phyloP scores from a whole-genome alignment of 2,113 vertebrate species.

The Phocoena sinus region DNA sequence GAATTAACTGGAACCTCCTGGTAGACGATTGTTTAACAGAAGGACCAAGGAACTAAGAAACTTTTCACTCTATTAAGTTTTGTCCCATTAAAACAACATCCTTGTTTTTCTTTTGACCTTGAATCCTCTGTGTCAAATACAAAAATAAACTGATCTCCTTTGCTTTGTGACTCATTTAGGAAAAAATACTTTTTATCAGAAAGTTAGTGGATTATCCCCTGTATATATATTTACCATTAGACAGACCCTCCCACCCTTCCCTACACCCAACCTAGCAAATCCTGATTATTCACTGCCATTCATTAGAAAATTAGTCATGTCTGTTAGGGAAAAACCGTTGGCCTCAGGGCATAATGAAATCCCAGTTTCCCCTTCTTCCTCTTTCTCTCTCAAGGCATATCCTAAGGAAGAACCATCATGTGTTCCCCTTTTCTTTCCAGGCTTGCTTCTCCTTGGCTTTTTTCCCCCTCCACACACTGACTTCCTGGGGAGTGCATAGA shows the following conservation, averaged over 20 bases:
- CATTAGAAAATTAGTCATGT: slow-evolving; percentile 12
- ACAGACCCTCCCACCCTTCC: neutral
- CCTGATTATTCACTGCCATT: neutral
- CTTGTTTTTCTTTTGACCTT: neutral
- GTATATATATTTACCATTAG: neutral
- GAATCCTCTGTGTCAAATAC: neutral
- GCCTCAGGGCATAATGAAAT: slow-evolving; percentile 9
- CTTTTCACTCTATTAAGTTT: neutral
- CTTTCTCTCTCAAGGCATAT: neutral
- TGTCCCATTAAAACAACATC: neutral
- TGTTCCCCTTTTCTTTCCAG: neutral
- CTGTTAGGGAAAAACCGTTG: neutral
- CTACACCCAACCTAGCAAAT: neutral
- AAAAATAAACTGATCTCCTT: neutral
- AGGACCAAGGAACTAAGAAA: neutral
- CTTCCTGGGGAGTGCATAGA: neutral
- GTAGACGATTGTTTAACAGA: neutral
- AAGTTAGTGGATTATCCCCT: neutral
- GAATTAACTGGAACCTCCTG: neutral
- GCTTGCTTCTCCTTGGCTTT: neutral
- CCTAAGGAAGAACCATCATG: neutral
- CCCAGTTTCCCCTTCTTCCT: neutral
- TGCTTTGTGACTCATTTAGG: slow-evolving; percentile 11
- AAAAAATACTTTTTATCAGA: neutral
- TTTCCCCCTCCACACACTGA: neutral